Conservation (phyloP, 2,888 invertebrate genomes). For the Glaucopsyche alexis region DNA sequence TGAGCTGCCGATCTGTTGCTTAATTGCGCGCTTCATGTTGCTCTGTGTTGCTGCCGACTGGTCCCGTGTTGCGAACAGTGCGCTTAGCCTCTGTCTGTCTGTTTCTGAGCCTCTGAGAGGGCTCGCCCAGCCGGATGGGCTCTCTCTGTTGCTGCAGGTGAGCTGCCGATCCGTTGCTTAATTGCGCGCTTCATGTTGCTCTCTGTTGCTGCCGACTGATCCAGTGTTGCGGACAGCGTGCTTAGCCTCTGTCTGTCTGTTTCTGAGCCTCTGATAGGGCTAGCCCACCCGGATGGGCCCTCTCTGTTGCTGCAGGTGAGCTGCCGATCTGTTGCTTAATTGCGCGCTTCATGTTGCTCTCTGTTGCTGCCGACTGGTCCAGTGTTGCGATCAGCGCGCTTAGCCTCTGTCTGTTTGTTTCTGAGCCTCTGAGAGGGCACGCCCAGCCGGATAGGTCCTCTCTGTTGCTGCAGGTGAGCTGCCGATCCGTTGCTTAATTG, state of each 20-base stretch:
- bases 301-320: too few species aligned
- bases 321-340: constrained; percentile 49
- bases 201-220: too few species aligned
- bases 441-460: too few species aligned
- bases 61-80: background rate
- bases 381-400: background rate
- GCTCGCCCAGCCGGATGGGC: too few species aligned
- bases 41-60: constrained; percentile 15
- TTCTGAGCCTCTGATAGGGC: too few species aligned
- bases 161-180: too few species aligned
- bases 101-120: background rate
- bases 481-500: constrained; percentile 51
- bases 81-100: background rate
- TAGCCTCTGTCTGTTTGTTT: background rate
- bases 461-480: constrained; percentile 43
- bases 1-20: constrained; percentile 47
- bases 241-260: too few species aligned
- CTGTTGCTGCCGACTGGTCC: background rate
- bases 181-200: too few species aligned
- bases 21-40: constrained; percentile 52
- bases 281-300: too few species aligned
- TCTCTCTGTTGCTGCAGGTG: too few species aligned
- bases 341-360: constrained; percentile 47
- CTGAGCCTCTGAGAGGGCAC: background rate
- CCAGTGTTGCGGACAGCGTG: too few species aligned